Percentiles rank a stretch among this genome's conserved stretches.
phyloP scores from a whole-genome alignment of 2,797 vertebrate species.

The Zalophus californianus region DNA sequence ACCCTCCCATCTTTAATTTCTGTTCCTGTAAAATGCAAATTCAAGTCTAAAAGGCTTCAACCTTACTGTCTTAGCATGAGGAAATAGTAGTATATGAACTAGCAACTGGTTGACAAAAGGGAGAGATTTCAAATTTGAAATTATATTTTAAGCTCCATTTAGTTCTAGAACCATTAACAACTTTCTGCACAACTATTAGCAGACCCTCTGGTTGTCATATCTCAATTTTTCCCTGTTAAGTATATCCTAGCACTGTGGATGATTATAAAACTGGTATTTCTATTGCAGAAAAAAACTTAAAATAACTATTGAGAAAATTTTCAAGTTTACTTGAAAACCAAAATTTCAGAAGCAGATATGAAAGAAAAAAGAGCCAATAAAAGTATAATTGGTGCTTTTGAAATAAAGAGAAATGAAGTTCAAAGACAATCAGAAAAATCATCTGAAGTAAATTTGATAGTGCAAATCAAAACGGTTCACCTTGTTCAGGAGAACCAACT shows the following conservation, averaged over 20 bases:
- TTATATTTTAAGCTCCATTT: conserved; percentile 26
- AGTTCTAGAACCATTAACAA: conserved; percentile 17
- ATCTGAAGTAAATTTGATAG: conserved; percentile 25
- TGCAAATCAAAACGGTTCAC: conserved; percentile 2
- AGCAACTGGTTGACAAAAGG: background rate
- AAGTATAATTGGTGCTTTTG: background rate
- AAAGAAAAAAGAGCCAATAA: background rate
- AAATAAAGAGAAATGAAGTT: conserved; percentile 29
- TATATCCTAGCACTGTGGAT: background rate
- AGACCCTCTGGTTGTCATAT: background rate
- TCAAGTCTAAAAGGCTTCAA: background rate
- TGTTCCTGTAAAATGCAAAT: conserved; percentile 41
- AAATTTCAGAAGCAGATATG: conserved; percentile 42
- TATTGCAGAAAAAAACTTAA: conserved; percentile 11
- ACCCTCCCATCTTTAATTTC: background rate
- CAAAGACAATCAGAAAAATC: conserved; percentile 16
- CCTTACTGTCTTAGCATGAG: background rate
- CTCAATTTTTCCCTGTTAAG: background rate
- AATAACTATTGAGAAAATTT: conserved; percentile 3
- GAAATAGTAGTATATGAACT: background rate
- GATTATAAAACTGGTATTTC: background rate
- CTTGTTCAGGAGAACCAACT: background rate
- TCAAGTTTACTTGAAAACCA: conserved; percentile 54
- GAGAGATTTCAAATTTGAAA: background rate
- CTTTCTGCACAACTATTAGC: background rate